Evolutionary conservation across 2,797 vertebrate species (phyloP).

Genomic region (Microctenopoma lineatum): DNA sequence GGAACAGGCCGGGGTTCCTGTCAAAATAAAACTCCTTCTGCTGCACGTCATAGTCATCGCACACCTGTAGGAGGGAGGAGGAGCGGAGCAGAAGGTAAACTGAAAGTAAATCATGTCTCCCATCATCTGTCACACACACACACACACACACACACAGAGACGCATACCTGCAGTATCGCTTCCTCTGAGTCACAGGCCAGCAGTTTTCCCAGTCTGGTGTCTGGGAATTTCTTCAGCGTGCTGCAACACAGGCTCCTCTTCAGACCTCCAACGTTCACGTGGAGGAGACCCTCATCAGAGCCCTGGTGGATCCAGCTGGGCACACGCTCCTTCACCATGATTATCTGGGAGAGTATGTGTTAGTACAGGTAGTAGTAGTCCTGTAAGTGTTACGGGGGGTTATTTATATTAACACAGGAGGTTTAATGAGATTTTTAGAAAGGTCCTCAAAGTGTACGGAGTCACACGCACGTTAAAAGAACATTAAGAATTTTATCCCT

Average conservation of each 20-base stretch:
- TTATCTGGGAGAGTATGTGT: slow-evolving; percentile 20
- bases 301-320: slow-evolving; percentile 67
- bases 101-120: too few relatives aligned
- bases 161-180: slow-evolving; percentile 89
- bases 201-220: slow-evolving; percentile 94
- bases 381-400: too few relatives aligned
- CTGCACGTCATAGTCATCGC: slow-evolving; percentile 94
- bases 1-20: slow-evolving; percentile 92
- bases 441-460: too few relatives aligned
- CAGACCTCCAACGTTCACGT: slow-evolving; percentile 95
- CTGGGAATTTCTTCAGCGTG: slow-evolving; percentile 91
- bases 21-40: slow-evolving; percentile 97
- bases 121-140: background rate
- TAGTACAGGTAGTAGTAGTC: too few relatives aligned
- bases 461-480: too few relatives aligned
- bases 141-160: too few relatives aligned
- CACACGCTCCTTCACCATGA: slow-evolving; percentile 87
- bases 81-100: too few relatives aligned
- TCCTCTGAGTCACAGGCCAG: slow-evolving; percentile 92
- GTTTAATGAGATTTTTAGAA: too few relatives aligned
- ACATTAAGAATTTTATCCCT: too few relatives aligned
- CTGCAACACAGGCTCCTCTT: slow-evolving; percentile 90
- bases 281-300: slow-evolving; percentile 81
- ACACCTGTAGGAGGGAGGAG: slow-evolving; percentile 81
- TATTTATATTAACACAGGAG: background rate